phyloP scores from a whole-genome alignment of 2,113 vertebrate genomes.

The Mus pahari region DNA sequence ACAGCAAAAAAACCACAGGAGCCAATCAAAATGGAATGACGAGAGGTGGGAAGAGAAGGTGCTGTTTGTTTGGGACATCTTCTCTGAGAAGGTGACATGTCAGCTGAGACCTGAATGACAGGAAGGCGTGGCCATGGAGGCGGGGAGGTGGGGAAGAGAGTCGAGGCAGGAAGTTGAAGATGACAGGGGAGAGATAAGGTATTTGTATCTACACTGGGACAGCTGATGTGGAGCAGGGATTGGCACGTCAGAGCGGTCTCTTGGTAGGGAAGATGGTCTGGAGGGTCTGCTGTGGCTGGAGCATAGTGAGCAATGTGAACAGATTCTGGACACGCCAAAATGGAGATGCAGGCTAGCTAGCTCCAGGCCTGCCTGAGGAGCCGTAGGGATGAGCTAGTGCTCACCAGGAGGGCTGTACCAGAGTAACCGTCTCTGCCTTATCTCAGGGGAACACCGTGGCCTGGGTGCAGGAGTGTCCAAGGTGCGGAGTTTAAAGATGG shows the following conservation, averaged over 20 bases:
- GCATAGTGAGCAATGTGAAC: too few species aligned
- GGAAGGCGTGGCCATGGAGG: neutral
- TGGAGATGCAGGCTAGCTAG: neutral
- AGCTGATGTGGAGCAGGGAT: neutral
- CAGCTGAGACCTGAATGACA: slow-evolving; percentile 10
- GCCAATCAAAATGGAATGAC: neutral
- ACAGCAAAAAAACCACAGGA: neutral
- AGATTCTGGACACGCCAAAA: neutral
- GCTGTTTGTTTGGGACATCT: neutral
- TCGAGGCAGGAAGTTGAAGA: neutral
- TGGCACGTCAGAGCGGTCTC: neutral
- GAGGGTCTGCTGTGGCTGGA: neutral
- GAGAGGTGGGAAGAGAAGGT: neutral
- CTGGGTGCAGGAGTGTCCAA: slow-evolving; percentile 94
- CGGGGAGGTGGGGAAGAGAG: neutral
- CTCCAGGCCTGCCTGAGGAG: neutral
- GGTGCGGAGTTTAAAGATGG: slow-evolving; percentile 98
- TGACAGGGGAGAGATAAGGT: neutral
- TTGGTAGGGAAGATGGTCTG: neutral
- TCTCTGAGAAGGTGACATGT: neutral
- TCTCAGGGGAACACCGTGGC: slow-evolving; percentile 92
- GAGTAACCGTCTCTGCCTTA: neutral
- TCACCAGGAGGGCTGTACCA: neutral
- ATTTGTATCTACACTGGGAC: neutral
- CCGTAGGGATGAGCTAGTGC: neutral